Evolutionary conservation across 2,888 invertebrate genomes (phyloP).

Genomic region (Drosophila engyochracea): DNA sequence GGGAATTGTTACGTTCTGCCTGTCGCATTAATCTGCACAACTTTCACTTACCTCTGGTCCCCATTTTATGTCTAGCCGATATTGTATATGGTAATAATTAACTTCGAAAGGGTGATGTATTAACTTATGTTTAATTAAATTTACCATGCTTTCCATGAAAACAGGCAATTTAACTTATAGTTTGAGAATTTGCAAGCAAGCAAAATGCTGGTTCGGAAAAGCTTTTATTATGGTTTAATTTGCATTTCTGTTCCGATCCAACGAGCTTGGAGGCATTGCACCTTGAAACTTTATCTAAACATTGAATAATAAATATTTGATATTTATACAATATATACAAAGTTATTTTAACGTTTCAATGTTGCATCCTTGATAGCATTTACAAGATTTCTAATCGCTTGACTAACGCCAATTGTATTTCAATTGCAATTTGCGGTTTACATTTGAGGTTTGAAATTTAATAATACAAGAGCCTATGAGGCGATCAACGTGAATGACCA

Average conservation of each 20-base stretch:
- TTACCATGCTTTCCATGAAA: slow-evolving; percentile 14
- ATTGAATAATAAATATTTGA: slow-evolving; percentile 32
- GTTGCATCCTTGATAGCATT: slow-evolving; percentile 69
- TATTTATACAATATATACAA: slow-evolving; percentile 15
- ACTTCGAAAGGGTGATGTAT: background rate
- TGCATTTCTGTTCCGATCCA: slow-evolving; percentile 47
- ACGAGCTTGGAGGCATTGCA: slow-evolving; percentile 39
- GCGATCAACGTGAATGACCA: slow-evolving; percentile 65
- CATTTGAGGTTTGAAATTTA: slow-evolving; percentile 38
- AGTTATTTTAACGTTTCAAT: slow-evolving; percentile 59
- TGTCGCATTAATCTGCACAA: background rate
- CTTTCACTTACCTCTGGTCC: background rate
- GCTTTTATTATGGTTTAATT: slow-evolving; percentile 42
- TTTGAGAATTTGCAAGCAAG: slow-evolving; percentile 44
- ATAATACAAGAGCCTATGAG: slow-evolving; percentile 30
- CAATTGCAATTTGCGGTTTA: slow-evolving; percentile 70
- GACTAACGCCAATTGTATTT: slow-evolving; percentile 58
- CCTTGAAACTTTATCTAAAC: slow-evolving; percentile 39
- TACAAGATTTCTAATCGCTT: slow-evolving; percentile 72
- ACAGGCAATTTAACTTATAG: slow-evolving; percentile 24
- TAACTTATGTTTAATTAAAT: slow-evolving; percentile 1
- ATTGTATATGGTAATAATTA: background rate
- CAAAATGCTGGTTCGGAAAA: slow-evolving; percentile 38
- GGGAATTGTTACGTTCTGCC: background rate
- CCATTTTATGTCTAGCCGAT: background rate